Conservation (phyloP, 2,888 invertebrate species). For the Neria commutata region DNA sequence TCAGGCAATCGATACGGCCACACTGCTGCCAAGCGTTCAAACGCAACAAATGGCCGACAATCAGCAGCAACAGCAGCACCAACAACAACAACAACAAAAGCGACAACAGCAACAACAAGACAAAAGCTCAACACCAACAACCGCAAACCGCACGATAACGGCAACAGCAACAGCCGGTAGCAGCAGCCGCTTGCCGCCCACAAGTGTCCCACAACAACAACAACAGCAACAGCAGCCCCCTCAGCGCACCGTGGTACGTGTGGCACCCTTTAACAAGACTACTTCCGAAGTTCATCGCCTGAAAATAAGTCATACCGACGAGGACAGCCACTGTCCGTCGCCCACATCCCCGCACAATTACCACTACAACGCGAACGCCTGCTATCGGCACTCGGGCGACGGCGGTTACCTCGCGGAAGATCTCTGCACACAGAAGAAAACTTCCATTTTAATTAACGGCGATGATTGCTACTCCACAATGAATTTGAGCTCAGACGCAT, state of each 20-base stretch:
- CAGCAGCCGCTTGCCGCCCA: too few relatives aligned
- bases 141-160: neutral
- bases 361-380: slow-evolving; percentile 21
- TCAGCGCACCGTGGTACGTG: slow-evolving; percentile 63
- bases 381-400: neutral
- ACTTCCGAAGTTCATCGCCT: slow-evolving; percentile 63
- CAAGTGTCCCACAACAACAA: too few relatives aligned
- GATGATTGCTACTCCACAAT: slow-evolving; percentile 78
- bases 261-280: slow-evolving; percentile 60
- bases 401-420: slow-evolving; percentile 24
- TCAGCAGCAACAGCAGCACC: neutral
- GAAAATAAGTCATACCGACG: slow-evolving; percentile 67
- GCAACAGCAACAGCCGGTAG: neutral
- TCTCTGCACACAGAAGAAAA: slow-evolving; percentile 64
- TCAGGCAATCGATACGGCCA: slow-evolving; percentile 30
- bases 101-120: slow-evolving; percentile 1
- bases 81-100: slow-evolving; percentile 21
- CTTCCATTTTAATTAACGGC: slow-evolving; percentile 76
- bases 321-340: slow-evolving; percentile 36
- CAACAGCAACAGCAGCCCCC: slow-evolving; percentile 2
- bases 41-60: neutral
- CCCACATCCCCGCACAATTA: slow-evolving; percentile 35
- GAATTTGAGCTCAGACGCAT: slow-evolving; percentile 70
- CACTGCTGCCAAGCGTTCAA: slow-evolving; percentile 23
- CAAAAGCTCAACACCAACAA: neutral